A percentile compares a stretch with the other conserved stretches of the same genome.
Conservation (phyloP, 2,113 vertebrate species). For the Oxyura jamaicensis region DNA sequence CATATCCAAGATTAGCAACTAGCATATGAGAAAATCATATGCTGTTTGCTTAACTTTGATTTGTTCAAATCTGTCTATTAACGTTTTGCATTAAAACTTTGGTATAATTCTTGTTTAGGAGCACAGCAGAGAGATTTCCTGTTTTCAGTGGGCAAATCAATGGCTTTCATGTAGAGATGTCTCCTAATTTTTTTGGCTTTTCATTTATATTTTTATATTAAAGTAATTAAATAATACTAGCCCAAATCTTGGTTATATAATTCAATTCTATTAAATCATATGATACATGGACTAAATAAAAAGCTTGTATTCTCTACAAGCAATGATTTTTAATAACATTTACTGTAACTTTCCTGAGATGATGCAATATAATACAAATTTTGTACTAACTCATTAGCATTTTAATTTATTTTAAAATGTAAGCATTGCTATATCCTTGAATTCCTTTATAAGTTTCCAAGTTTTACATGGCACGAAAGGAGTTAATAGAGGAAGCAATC, state of each 20-base stretch:
- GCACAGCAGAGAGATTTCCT: neutral
- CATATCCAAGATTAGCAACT: neutral
- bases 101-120: neutral
- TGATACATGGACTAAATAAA: neutral
- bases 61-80: neutral
- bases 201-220: neutral
- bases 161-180: neutral
- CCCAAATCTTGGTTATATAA: neutral
- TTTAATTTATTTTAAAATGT: neutral
- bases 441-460: neutral
- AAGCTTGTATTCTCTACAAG: neutral
- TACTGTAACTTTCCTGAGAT: neutral
- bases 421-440: neutral
- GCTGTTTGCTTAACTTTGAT: neutral
- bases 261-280: neutral
- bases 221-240: neutral
- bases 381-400: neutral
- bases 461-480: neutral
- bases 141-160: neutral
- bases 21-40: neutral
- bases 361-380: neutral
- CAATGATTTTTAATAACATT: neutral
- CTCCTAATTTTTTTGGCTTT: neutral
- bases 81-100: neutral
- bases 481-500: neutral